Conservation (phyloP, 2,888 invertebrate species). For the Petrophora chlorosata region DNA sequence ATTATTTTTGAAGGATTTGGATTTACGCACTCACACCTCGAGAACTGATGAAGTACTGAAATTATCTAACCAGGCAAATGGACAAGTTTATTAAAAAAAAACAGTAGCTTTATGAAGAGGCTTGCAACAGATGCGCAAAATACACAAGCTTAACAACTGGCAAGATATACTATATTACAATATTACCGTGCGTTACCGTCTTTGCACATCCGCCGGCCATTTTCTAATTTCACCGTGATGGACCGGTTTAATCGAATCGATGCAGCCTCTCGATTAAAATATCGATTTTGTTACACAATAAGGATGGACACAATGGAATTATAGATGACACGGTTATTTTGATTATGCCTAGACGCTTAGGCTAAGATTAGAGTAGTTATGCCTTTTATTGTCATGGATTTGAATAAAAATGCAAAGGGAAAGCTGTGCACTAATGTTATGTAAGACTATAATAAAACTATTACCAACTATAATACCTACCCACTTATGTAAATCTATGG, state of each 20-base stretch:
- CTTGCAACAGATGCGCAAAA: neutral
- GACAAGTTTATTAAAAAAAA: too few species aligned
- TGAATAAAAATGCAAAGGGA: slow-evolving; percentile 3
- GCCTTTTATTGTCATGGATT: neutral
- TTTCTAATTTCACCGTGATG: slow-evolving; percentile 65
- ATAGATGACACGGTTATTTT: slow-evolving; percentile 22
- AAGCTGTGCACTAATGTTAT: neutral
- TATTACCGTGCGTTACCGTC: slow-evolving; percentile 38
- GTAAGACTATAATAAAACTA: too few species aligned
- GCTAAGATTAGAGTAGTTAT: slow-evolving; percentile 7
- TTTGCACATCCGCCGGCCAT: slow-evolving; percentile 41
- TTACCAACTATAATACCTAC: too few species aligned
- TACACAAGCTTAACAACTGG: slow-evolving; percentile 3
- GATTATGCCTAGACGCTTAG: slow-evolving; percentile 4
- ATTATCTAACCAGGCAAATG: too few species aligned
- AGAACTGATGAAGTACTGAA: too few species aligned
- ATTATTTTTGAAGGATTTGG: too few species aligned
- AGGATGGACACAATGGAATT: slow-evolving; percentile 30
- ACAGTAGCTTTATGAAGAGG: too few species aligned
- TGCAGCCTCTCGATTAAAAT: slow-evolving; percentile 27
- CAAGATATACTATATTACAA: neutral
- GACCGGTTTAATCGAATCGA: slow-evolving; percentile 52
- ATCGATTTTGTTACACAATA: slow-evolving; percentile 28
- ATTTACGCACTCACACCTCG: too few species aligned
- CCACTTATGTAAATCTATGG: too few species aligned